Evolutionary conservation across 2,888 invertebrate species (phyloP).

Genomic region (Oegoconia quadripuncta): DNA sequence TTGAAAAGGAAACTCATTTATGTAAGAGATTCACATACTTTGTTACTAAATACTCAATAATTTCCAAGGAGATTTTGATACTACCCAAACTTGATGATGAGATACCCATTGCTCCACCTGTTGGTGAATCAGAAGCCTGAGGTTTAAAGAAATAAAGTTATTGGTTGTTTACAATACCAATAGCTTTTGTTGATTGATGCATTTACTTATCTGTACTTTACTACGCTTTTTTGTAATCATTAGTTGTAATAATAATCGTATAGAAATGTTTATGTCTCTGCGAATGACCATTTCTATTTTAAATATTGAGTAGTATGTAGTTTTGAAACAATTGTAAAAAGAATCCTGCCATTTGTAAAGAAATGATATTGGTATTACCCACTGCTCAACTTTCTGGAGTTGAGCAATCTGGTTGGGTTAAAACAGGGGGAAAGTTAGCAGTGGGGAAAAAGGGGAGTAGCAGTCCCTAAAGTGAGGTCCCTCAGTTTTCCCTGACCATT

Average conservation of each 20-base stretch:
- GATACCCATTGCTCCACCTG: slow-evolving; percentile 73
- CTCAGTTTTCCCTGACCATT: too few relatives aligned
- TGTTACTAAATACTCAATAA: slow-evolving; percentile 98
- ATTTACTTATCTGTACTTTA: slow-evolving; percentile 13
- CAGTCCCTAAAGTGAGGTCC: too few relatives aligned
- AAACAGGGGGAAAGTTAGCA: too few relatives aligned
- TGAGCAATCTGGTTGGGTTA: too few relatives aligned
- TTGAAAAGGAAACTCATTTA: slow-evolving; percentile 96
- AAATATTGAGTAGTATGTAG: too few relatives aligned
- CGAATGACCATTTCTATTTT: too few relatives aligned
- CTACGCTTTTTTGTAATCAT: slow-evolving; percentile 10
- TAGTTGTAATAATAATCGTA: slow-evolving; percentile 7
- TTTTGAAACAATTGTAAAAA: too few relatives aligned
- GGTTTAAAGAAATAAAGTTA: slow-evolving; percentile 32
- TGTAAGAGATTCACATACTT: slow-evolving; percentile 98
- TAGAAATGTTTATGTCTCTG: too few relatives aligned
- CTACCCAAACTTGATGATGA: slow-evolving; percentile 96
- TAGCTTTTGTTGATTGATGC: slow-evolving; percentile 14
- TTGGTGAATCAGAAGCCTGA: slow-evolving; percentile 76
- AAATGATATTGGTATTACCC: too few relatives aligned
- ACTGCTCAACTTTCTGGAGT: too few relatives aligned
- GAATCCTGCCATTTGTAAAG: too few relatives aligned
- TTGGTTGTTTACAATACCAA: slow-evolving; percentile 19
- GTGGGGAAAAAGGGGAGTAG: too few relatives aligned
- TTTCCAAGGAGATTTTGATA: slow-evolving; percentile 99